Evolutionary conservation across 2,113 vertebrate genomes (phyloP).

Genomic region (Promerops cafer): DNA sequence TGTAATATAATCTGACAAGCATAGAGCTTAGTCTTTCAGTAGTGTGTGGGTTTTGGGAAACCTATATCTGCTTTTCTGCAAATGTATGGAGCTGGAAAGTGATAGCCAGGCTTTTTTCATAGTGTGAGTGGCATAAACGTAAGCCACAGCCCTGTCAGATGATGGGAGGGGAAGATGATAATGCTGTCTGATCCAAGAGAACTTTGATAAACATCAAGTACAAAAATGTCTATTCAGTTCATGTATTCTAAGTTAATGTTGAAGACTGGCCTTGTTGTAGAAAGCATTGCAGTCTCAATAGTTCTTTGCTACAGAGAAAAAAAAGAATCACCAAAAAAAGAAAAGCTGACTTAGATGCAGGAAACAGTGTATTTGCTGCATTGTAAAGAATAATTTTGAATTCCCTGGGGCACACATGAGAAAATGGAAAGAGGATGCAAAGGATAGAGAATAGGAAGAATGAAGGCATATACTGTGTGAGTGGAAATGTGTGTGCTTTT

Average conservation of each 20-base stretch:
- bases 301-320: neutral
- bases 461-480: neutral
- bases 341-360: neutral
- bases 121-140: neutral
- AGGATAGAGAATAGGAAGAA: neutral
- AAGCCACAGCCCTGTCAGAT: neutral
- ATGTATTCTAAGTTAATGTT: neutral
- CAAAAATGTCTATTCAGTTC: neutral
- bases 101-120: neutral
- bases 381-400: neutral
- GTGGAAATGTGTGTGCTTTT: neutral
- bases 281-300: neutral
- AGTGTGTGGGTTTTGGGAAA: neutral
- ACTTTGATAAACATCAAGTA: neutral
- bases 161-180: neutral
- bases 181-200: neutral
- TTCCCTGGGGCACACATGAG: neutral
- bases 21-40: neutral
- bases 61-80: neutral
- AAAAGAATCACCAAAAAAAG: neutral
- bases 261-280: neutral
- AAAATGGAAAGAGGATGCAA: neutral
- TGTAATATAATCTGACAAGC: neutral
- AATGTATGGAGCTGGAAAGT: neutral
- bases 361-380: neutral